Base-by-base conservation (phyloP, 2,797 vertebrate genomes). In the Xenops minutus region DNA sequence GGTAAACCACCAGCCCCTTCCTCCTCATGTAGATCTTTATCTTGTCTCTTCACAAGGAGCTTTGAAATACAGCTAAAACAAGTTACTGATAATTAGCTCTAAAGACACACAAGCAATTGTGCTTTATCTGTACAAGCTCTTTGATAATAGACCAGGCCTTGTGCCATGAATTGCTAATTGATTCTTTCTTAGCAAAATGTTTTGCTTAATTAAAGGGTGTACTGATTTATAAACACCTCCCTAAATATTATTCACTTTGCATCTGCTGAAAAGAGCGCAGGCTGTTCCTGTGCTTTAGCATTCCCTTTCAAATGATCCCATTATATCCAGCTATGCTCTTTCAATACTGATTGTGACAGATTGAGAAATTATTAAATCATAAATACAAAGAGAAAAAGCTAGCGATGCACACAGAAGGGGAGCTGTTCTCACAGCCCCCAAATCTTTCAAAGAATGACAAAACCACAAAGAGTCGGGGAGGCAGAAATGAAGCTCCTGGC, bases 171-270 rank as follows among this genome's bases (percentile, higher is more conserved):
- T 96, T 94, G 91, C 95, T 97, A 97, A 98, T 98, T 98, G 98
- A 98, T 97, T 97, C 95, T 96, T 97, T 91, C 94, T 86, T 96
- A 95, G 97, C 95, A 96, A 97, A 98, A 98, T 98, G 97, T 97
- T 98, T 97, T 98, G 89, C 96, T 98, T 98, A 98, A 98, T 98
- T 98, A 98, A 97, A 97, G 97, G 93, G 91, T 96, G 96, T 92
- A 72, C 96, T 98, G 97, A 98, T 98, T 98, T 97, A 98, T 97
- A 97, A 86, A 96, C 88, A 96, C 15, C 2, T 97, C 91, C 96
- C 93, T 88, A 94, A 96, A 97, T 95, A 96, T 92, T 96, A 97
- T 91, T 97, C 90, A 85, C 91, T 95, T 93, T 74, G 87, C 95
- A 75, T 96, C 95, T 96, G 88, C 91, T 92, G 77, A 73, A 48